These are phyloP conservation scores for Oxyura jamaicensis DNA, from an alignment of 2,113 vertebrate genomes.

Conservation along the genomic window DNA sequence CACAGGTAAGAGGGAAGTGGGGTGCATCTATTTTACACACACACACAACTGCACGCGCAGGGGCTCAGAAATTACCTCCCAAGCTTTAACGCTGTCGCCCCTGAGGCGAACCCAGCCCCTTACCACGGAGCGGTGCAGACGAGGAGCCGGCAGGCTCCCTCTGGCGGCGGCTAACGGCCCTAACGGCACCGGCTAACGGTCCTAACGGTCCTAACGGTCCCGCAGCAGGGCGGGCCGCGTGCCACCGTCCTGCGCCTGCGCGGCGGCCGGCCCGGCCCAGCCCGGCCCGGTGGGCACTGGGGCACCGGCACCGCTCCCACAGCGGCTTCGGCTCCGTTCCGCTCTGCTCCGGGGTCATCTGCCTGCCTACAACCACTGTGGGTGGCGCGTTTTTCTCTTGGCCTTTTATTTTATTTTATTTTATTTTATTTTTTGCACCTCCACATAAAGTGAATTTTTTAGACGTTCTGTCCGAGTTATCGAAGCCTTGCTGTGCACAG, in stretches of 20 bases:
- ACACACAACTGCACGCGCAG: rapidly evolving
- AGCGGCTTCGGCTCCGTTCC: too few relatives aligned
- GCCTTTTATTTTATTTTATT: too few relatives aligned
- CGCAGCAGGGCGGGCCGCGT: too few relatives aligned
- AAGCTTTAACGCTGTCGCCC: not conserved
- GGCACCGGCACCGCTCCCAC: too few relatives aligned
- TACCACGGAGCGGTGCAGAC: rapidly evolving
- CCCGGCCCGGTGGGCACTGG: too few relatives aligned
- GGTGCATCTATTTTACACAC: too few relatives aligned
- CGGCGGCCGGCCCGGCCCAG: too few relatives aligned
- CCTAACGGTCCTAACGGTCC: not conserved
- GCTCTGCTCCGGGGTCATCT: too few relatives aligned
- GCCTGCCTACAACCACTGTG: rapidly evolving
- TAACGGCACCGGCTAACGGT: not conserved
- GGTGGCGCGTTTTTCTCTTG: too few relatives aligned
- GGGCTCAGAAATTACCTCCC: not conserved
- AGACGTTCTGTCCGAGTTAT: rapidly evolving
- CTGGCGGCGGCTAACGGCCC: rapidly evolving
- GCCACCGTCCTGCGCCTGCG: not conserved
- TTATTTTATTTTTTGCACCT: too few relatives aligned
- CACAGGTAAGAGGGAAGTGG: too few relatives aligned
- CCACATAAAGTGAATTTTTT: rapidly evolving
- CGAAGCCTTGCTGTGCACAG: rapidly evolving
- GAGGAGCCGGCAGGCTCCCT: rapidly evolving
- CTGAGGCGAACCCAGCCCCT: too few relatives aligned